phyloP scores from a whole-genome alignment of 2,888 invertebrate genomes.

The Dicyrtoma fusca region DNA sequence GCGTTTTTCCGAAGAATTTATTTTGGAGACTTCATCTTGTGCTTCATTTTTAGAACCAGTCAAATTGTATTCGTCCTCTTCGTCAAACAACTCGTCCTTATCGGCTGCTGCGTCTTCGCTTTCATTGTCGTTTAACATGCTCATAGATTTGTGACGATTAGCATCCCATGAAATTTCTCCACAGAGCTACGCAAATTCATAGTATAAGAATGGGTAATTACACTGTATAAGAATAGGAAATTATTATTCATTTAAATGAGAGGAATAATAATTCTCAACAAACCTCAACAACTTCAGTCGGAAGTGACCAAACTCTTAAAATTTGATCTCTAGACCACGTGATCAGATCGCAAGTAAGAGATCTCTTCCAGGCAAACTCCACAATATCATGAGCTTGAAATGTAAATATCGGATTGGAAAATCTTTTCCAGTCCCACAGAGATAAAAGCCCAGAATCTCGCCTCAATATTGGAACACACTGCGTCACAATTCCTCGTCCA shows the following conservation, averaged over 20 bases:
- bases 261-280: not conserved
- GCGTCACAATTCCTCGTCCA: conserved; percentile 18
- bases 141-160: conserved; percentile 11
- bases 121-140: not conserved
- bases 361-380: conserved; percentile 91
- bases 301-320: conserved; percentile 74
- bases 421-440: conserved; percentile 68
- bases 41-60: not conserved
- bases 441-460: conserved; percentile 77
- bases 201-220: not conserved
- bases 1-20: not conserved
- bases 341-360: conserved; percentile 78
- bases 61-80: conserved; percentile 20
- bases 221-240: not conserved
- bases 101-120: conserved; percentile 11
- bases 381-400: conserved; percentile 86
- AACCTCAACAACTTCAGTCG: conserved; percentile 52
- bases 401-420: conserved; percentile 51
- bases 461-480: conserved; percentile 58
- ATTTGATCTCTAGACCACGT: conserved; percentile 96
- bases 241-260: not conserved
- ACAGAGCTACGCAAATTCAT: not conserved
- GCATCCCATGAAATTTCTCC: conserved; percentile 7
- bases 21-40: conserved; percentile 2
- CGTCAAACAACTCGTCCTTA: conserved; percentile 35